Evolutionary conservation across 1,140 invertebrate genomes (phyloP), one percentile per base, ranked within the genome.

Genomic region (Pseudomyrmex gracilis): DNA sequence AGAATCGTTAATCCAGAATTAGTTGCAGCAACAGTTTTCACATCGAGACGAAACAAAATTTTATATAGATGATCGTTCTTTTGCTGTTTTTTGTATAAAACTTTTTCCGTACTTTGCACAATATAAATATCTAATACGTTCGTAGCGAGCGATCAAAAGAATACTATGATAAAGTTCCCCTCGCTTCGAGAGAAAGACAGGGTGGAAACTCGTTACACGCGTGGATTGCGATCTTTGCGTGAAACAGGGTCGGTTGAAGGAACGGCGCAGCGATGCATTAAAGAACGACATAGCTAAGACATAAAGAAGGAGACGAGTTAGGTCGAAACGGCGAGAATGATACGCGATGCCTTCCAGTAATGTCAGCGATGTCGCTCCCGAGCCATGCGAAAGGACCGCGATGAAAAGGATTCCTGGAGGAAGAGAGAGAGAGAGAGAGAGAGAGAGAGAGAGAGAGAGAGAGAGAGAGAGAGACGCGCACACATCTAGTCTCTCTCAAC

Each of bases 191-290:
- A 34, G 34, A 10, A 58, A 12, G 77, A 57, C 53, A 63, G 85
- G 34, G 43, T 57, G 70, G 64, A 80, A 88, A 64, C 88, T 91
- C 87, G 87, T 92, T 91, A 90, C 61, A 86, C 83, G 86, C 83
- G 66, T 71, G 87, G 83, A 91, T 90, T 89, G 80, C 84, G 83
- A 88, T 90, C 66, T 74, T 87, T 77, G 49, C 51, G 76, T 63
- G 53, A 87, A 83, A 85, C 55, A 77, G 68, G 68, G 53, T 80
- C 58, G 82, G 77, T 64, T 63, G 83, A 85, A 57, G 74, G 71
- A 78, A 71, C 2, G 34, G 13, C 22, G 49, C 60, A 82, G n/a
- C 58, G 70, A 64, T 66, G 78, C 45, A 60, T 58, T 63, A 83
- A 71, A 60, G 58, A 60, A 73, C 8, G 64, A 55, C 1, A 17